Evolutionary conservation across 2,113 vertebrate genomes (phyloP).

Genomic region (Ovis canadensis): DNA sequence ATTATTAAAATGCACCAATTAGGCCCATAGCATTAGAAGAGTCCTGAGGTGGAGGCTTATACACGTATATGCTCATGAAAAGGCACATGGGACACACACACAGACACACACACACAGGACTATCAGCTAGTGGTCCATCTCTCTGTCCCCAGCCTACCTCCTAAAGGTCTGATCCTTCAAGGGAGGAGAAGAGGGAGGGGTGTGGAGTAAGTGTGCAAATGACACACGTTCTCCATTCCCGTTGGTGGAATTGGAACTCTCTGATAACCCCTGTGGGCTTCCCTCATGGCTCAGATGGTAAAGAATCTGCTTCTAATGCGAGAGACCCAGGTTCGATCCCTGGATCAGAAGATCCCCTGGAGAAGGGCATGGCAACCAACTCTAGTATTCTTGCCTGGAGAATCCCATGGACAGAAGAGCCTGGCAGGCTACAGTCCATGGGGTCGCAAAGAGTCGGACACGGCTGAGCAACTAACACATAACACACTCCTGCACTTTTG

Average conservation of each 20-base stretch:
- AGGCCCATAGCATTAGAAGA: slow-evolving; percentile 9
- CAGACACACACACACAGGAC: background rate
- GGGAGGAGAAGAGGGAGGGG: background rate
- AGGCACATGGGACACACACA: background rate
- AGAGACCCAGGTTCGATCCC: background rate
- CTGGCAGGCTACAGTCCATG: background rate
- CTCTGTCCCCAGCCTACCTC: background rate
- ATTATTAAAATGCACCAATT: slow-evolving; percentile 55
- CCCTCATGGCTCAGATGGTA: background rate
- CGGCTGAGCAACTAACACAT: background rate
- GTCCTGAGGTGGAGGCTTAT: background rate
- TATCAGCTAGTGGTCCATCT: background rate
- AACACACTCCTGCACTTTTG: background rate
- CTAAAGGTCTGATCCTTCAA: background rate
- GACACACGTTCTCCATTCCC: background rate
- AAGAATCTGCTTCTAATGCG: background rate
- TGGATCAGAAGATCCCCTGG: background rate
- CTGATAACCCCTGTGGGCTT: background rate
- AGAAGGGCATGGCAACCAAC: background rate
- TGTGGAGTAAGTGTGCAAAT: background rate
- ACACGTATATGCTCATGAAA: background rate
- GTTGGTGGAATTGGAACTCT: background rate
- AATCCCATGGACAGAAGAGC: background rate
- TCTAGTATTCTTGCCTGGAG: background rate
- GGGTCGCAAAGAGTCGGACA: background rate